A percentile compares a stretch with the other conserved stretches of the same genome.
These are phyloP conservation scores for Antechinus stuartii DNA, from an alignment of 2,113 vertebrate species.

Conservation along the genomic window DNA sequence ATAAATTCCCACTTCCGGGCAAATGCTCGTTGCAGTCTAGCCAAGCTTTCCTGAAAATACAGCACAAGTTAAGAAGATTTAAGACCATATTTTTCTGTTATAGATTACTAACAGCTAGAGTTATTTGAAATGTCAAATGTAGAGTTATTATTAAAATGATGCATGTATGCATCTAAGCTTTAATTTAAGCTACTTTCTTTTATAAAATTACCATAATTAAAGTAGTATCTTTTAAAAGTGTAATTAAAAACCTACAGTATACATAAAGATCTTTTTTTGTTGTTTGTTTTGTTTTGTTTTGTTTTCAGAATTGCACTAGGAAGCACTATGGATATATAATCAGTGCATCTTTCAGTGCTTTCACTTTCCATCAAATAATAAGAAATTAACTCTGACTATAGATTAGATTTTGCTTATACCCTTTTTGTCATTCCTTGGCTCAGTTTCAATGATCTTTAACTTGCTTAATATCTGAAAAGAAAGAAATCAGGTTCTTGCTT, in stretches of 20 bases:
- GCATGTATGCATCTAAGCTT: neutral
- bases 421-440: neutral
- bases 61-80: conserved; percentile 50
- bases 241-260: conserved; percentile 5
- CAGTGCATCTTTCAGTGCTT: neutral
- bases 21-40: conserved; percentile 96
- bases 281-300: neutral
- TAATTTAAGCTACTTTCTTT: neutral
- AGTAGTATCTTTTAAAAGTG: neutral
- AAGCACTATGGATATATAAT: neutral
- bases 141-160: neutral
- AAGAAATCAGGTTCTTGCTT: neutral
- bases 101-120: neutral
- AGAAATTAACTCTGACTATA: neutral
- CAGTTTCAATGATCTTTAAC: neutral
- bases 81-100: too few relatives aligned
- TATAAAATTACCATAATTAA: neutral
- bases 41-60: conserved; percentile 94
- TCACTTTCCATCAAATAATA: neutral
- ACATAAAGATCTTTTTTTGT: neutral
- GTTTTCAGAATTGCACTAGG: neutral
- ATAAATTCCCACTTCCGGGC: conserved; percentile 99
- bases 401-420: neutral
- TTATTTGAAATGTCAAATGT: neutral
- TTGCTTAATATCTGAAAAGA: neutral